Evolutionary conservation across 2,888 invertebrate species (phyloP), one percentile per base, ranked within the genome.

Genomic region (Criorhina ranunculi): DNA sequence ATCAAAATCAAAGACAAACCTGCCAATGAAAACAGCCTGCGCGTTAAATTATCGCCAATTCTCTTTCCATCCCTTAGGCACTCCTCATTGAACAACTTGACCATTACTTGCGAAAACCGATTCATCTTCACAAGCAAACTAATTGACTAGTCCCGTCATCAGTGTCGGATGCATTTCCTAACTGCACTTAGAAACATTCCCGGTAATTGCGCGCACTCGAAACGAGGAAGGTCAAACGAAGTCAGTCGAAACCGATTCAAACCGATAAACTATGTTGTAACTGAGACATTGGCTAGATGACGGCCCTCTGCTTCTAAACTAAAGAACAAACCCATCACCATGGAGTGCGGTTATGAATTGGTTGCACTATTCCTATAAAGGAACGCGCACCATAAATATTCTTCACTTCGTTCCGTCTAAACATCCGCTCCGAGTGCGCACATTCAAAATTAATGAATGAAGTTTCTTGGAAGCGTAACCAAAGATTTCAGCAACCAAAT

Each of bases 181-280:
- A 79, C 66, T 64, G 44, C 51, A 11, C 53, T 15, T 12, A 66
- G 35, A n/a, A n/a, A n/a, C 24, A 60, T 73, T 78, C 35, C 67
- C 9, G 29, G 35, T 57, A 40, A 69, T 73, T 79, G 83, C 67
- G 83, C 67, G 66, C 73, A 73, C 57, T 49, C 73, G 42, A 79
- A 83, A 73, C 55, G 57, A 62, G 79, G 83, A 83, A 83, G 83
- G 83, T 73, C 79, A 83, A 79, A 79, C 79, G 79, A 83, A 83
- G 37, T 75, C 83, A 83, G 62, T 79, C 83, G 79, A 79, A 40
- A 83, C 83, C 57, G 79, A 83, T 83, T 62, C 46, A 49, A n/a
- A 17, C 57, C 64, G 81, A 83, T 83, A 83, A 79, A 49, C 67
- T 40, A 9, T 55, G 62, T 55, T 53, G 55, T 33, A 69, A 70